Percentiles rank a stretch among this genome's conserved stretches.
Evolutionary conservation across 2,797 vertebrate species (phyloP).

Genomic region (Sebastes kiyomatsui): DNA sequence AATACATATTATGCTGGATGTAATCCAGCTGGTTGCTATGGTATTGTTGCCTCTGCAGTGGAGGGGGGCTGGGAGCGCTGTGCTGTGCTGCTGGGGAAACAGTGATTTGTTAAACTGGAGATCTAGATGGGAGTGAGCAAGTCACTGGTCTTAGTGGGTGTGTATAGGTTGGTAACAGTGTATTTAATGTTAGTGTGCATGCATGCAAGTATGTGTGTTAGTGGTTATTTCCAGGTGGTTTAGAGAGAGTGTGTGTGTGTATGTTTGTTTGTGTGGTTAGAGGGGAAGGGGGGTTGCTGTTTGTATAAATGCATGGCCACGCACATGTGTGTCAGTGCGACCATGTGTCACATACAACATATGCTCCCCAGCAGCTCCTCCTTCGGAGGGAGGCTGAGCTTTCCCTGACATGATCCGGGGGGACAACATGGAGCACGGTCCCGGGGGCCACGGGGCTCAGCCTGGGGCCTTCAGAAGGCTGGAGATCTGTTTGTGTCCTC

Average conservation of each 20-base stretch:
- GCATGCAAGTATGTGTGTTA: slow-evolving; percentile 1
- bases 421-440: slow-evolving; percentile 55
- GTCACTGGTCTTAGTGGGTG: slow-evolving; percentile 3
- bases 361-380: slow-evolving; percentile 68
- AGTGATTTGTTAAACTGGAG: slow-evolving; percentile 44
- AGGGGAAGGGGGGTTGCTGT: slow-evolving; percentile 20
- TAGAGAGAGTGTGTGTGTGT: background rate
- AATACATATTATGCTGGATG: slow-evolving; percentile 72
- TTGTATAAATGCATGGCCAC: slow-evolving; percentile 45
- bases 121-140: slow-evolving; percentile 7
- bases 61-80: slow-evolving; percentile 39
- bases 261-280: slow-evolving; percentile 17
- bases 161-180: background rate
- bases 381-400: slow-evolving; percentile 33
- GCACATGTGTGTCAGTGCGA: slow-evolving; percentile 54
- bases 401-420: slow-evolving; percentile 64
- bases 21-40: slow-evolving; percentile 81
- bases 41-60: slow-evolving; percentile 58
- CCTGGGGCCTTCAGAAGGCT: slow-evolving; percentile 26
- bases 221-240: slow-evolving; percentile 14
- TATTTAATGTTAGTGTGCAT: slow-evolving; percentile 13
- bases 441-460: slow-evolving; percentile 29
- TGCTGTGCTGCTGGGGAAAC: slow-evolving; percentile 48
- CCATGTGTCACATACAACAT: slow-evolving; percentile 75
- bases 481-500: slow-evolving; percentile 38